These are phyloP conservation scores for Caracal caracal DNA, from an alignment of 2,113 vertebrate species.

Conservation along the genomic window DNA sequence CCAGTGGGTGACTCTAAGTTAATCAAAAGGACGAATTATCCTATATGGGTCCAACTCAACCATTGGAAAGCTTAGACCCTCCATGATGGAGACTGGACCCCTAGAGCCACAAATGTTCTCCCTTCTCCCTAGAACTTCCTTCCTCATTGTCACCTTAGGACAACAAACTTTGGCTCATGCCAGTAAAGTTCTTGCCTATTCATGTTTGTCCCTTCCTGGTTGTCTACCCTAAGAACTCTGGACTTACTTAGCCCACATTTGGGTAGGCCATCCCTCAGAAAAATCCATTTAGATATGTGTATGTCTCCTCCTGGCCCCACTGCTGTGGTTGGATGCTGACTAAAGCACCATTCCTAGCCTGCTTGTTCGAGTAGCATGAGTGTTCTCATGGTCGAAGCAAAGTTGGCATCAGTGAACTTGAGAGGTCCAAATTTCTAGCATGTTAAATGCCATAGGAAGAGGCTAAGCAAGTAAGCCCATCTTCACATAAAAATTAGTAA, in stretches of 20 bases:
- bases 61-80: not conserved
- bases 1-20: not conserved
- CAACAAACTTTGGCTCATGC: not conserved
- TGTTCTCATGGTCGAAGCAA: not conserved
- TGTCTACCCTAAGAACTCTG: not conserved
- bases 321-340: not conserved
- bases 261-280: not conserved
- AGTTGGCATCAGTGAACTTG: not conserved
- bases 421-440: not conserved
- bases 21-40: not conserved
- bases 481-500: not conserved
- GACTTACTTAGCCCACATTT: not conserved
- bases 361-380: not conserved
- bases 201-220: not conserved
- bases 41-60: not conserved
- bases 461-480: not conserved
- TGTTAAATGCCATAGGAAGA: not conserved
- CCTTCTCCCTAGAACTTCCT: no score
- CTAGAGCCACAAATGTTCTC: not conserved
- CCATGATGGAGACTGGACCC: not conserved
- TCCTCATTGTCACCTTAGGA: no score
- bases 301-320: not conserved
- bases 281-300: not conserved
- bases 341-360: not conserved
- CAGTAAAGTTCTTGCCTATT: not conserved